Conservation (phyloP, 2,888 invertebrate genomes). For the Entomobrya multifasciata region DNA sequence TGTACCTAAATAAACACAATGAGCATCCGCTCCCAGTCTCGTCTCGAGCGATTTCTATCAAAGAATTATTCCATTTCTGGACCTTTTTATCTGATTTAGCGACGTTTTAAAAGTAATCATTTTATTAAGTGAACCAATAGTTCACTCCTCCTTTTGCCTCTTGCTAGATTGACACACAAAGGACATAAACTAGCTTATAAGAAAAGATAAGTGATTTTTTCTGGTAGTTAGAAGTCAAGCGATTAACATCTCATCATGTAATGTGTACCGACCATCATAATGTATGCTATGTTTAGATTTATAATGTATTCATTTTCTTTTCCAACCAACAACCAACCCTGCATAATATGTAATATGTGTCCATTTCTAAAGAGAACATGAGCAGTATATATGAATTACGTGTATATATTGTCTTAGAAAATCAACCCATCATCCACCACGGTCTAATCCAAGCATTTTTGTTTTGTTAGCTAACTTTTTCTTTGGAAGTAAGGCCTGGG, state of each 20-base stretch:
- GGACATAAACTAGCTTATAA: conserved; percentile 48
- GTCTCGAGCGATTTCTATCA: neutral
- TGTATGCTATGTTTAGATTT: neutral
- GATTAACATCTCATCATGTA: conserved; percentile 43
- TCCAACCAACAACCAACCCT: conserved; percentile 7
- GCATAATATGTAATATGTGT: neutral
- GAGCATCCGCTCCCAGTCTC: neutral
- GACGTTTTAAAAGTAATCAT: neutral
- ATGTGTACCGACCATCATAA: neutral
- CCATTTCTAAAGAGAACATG: neutral
- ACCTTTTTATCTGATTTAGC: neutral
- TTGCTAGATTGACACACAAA: conserved; percentile 48
- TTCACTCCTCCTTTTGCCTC: neutral
- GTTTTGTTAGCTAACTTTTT: conserved; percentile 12
- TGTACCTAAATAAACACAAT: conserved; percentile 51
- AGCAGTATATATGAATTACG: conserved; percentile 5
- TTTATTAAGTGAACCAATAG: conserved; percentile 28
- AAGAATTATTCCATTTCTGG: conserved; percentile 10
- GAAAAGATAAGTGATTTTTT: conserved; percentile 35
- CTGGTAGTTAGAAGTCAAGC: conserved; percentile 17
- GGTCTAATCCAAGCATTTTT: conserved; percentile 38
- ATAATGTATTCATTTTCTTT: neutral
- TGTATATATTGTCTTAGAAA: no score
- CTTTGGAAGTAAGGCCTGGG: neutral
- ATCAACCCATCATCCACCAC: conserved; percentile 35